Evolutionary conservation across 2,113 vertebrate genomes (phyloP).

Genomic region (Sialia sialis): DNA sequence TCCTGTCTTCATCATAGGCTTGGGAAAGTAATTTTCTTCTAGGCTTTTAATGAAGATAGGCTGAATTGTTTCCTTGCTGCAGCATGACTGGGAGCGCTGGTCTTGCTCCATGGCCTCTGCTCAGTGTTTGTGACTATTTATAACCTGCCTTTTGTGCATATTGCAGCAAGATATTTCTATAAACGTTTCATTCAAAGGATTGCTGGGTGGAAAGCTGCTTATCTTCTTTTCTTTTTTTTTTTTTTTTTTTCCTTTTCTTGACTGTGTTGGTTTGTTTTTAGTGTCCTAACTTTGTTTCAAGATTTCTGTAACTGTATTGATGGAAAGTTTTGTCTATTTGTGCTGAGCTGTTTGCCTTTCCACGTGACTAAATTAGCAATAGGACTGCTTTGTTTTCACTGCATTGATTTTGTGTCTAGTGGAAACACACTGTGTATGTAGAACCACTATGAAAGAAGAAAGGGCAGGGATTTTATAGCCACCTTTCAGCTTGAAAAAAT

Average conservation of each 20-base stretch:
- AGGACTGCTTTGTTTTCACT: background rate
- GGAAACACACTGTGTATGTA: background rate
- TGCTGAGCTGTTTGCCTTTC: background rate
- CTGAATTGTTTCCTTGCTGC: background rate
- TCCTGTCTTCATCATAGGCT: background rate
- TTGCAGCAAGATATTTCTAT: background rate
- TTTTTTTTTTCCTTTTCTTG: background rate
- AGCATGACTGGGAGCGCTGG: background rate
- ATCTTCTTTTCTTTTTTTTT: background rate
- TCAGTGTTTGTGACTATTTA: background rate
- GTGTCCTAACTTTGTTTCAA: background rate
- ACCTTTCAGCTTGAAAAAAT: conserved; percentile 5
- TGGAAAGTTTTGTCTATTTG: background rate
- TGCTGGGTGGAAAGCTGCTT: background rate
- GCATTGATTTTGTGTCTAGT: background rate
- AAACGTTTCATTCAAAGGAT: background rate
- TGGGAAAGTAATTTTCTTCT: background rate
- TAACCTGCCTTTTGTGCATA: background rate
- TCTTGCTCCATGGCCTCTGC: background rate
- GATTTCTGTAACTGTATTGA: background rate
- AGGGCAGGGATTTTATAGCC: conserved; percentile 7
- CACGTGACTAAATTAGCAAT: background rate
- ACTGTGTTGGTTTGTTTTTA: background rate
- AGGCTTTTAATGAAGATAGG: background rate
- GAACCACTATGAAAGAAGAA: conserved; percentile 10